Percentiles rank a stretch among this genome's conserved stretches.
Evolutionary conservation across 2,888 invertebrate species (phyloP).

Genomic region (Morinoia aosen): DNA sequence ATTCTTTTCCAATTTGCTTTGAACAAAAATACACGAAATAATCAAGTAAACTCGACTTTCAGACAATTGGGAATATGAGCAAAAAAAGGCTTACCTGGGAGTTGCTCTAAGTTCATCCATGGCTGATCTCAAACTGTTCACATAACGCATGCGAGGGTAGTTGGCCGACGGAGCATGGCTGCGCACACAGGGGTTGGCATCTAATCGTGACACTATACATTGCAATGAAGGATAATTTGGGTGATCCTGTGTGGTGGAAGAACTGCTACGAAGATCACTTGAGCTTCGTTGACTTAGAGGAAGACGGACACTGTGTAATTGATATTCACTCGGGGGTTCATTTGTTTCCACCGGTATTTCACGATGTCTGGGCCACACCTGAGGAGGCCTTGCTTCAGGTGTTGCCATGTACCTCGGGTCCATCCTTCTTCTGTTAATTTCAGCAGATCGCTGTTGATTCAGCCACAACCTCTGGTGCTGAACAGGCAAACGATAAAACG

Average conservation of each 20-base stretch:
- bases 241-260: not conserved
- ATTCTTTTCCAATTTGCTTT: not conserved
- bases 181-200: not conserved
- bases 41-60: not conserved
- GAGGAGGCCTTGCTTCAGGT: not conserved
- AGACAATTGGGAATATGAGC: not conserved
- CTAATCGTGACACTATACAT: not conserved
- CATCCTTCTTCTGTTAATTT: constrained; percentile 61
- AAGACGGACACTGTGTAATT: not conserved
- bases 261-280: not conserved
- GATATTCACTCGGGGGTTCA: not conserved
- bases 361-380: not conserved
- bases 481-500: constrained; percentile 61
- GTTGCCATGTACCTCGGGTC: constrained; percentile 55
- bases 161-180: not conserved
- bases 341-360: not conserved
- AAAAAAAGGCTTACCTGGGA: not conserved
- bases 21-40: not conserved
- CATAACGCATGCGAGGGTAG: not conserved
- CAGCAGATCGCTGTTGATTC: constrained; percentile 64
- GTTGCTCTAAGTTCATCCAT: not conserved
- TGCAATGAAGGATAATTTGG: not conserved
- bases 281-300: not conserved
- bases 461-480: constrained; percentile 66
- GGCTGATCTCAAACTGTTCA: not conserved